These are phyloP conservation scores for Phasianus colchicus DNA, from an alignment of 2,113 vertebrate species.

Conservation along the genomic window DNA sequence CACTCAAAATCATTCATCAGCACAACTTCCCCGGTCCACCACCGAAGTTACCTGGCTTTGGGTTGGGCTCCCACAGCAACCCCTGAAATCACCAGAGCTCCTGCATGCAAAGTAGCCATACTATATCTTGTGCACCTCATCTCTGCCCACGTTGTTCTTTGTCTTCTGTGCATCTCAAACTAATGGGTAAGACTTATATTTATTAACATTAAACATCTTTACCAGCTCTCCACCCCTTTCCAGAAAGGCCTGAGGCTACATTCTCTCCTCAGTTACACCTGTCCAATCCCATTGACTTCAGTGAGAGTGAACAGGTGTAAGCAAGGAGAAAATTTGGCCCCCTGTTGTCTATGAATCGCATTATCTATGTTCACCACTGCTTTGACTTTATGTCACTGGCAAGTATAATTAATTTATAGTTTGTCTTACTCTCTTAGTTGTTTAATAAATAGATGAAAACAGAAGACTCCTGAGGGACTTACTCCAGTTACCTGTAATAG, in stretches of 20 bases:
- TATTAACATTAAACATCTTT: conserved; percentile 64
- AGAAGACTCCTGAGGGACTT: conserved; percentile 64
- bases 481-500: conserved; percentile 65
- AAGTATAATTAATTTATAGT: conserved; percentile 73
- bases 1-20: not conserved
- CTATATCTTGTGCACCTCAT: not conserved
- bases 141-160: not conserved
- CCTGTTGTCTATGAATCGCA: conserved; percentile 54
- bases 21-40: not conserved
- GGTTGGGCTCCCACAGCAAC: not conserved
- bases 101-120: not conserved
- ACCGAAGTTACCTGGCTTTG: not conserved
- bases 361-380: conserved; percentile 62
- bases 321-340: conserved; percentile 69
- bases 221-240: conserved; percentile 45
- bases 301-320: conserved; percentile 63
- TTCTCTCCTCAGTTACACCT: conserved; percentile 72
- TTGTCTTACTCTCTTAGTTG: conserved; percentile 70
- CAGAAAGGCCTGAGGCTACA: conserved; percentile 62
- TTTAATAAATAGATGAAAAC: conserved; percentile 75
- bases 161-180: conserved; percentile 14
- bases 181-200: conserved; percentile 58
- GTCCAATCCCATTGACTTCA: conserved; percentile 68
- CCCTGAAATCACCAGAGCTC: not conserved
- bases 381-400: conserved; percentile 43